These are phyloP conservation scores for Lasioglossum morio DNA, from an alignment of 2,888 invertebrate species.

Conservation along the genomic window DNA sequence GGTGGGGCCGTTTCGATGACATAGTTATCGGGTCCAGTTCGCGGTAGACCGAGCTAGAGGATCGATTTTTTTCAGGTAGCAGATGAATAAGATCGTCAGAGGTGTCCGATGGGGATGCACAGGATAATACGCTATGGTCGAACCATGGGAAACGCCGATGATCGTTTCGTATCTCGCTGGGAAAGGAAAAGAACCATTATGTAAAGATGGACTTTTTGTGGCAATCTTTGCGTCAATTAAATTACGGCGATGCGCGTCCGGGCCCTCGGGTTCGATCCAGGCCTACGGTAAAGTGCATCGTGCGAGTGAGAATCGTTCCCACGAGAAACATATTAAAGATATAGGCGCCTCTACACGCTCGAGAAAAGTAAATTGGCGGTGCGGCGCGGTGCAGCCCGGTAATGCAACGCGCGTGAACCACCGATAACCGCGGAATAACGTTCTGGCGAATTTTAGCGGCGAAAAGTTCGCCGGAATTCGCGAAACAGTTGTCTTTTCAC, in stretches of 20 bases:
- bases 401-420: slow-evolving; percentile 26
- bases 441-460: slow-evolving; percentile 7
- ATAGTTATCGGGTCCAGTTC: background rate
- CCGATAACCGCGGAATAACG: slow-evolving; percentile 23
- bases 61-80: background rate
- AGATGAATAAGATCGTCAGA: slow-evolving; percentile 4
- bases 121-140: slow-evolving; percentile 33
- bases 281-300: slow-evolving; percentile 61
- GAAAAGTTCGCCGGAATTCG: slow-evolving; percentile 32
- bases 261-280: slow-evolving; percentile 73
- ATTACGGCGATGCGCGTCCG: slow-evolving; percentile 78
- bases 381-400: slow-evolving; percentile 21
- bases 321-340: slow-evolving; percentile 71
- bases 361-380: slow-evolving; percentile 61
- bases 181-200: slow-evolving; percentile 81
- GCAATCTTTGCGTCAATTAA: slow-evolving; percentile 80
- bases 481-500: background rate
- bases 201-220: slow-evolving; percentile 77
- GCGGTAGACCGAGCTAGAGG: background rate
- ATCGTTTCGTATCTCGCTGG: slow-evolving; percentile 64
- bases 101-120: slow-evolving; percentile 14
- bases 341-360: slow-evolving; percentile 30
- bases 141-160: slow-evolving; percentile 66
- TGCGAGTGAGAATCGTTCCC: slow-evolving; percentile 71
- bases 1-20: background rate